Percentiles rank a stretch among this genome's conserved stretches.
These are phyloP conservation scores for Papilio xuthus DNA, from an alignment of 1,140 invertebrate genomes.

Conservation along the genomic window DNA sequence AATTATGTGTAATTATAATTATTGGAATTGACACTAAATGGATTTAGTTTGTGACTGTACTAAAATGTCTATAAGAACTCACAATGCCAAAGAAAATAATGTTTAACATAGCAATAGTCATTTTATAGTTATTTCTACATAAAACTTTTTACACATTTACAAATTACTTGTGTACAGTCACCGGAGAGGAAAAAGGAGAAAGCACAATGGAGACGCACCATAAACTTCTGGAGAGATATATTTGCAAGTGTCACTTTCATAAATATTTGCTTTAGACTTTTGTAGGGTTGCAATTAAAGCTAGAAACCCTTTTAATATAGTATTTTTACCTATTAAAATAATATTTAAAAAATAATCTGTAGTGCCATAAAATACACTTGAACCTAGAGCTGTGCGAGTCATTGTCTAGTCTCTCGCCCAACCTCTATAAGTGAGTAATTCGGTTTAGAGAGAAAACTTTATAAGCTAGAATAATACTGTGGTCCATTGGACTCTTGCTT, in stretches of 20 bases:
- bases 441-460: too few species aligned
- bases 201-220: constrained; percentile 80
- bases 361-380: too few species aligned
- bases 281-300: constrained; percentile 7
- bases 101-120: neutral
- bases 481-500: too few species aligned
- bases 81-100: constrained; percentile 69
- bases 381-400: too few species aligned
- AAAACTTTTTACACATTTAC: constrained; percentile 32
- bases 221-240: constrained; percentile 81
- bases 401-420: too few species aligned
- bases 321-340: too few species aligned
- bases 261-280: neutral
- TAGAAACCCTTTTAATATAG: neutral
- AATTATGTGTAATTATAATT: too few species aligned
- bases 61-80: constrained; percentile 34
- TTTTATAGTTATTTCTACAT: neutral
- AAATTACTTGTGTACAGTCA: constrained; percentile 70
- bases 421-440: too few species aligned
- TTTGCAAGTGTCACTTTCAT: constrained; percentile 80
- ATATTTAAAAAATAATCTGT: too few species aligned
- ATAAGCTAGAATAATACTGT: too few species aligned
- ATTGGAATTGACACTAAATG: neutral
- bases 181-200: constrained; percentile 78
- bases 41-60: neutral